Evolutionary conservation across 2,797 vertebrate species (phyloP), one percentile per base, ranked within the genome.

Genomic region (Crenichthys baileyi): DNA sequence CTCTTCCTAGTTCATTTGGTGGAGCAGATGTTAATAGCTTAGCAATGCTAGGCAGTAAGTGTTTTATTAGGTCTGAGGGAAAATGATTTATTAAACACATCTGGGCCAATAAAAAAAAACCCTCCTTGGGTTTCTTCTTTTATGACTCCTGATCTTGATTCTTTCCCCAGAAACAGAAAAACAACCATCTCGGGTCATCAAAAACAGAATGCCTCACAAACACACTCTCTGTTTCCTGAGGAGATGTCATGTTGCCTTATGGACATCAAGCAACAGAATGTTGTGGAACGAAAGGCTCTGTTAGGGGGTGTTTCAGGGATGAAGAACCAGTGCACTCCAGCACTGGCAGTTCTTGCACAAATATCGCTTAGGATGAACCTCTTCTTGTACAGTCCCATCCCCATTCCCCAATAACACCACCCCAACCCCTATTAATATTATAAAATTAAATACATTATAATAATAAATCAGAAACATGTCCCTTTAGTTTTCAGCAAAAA

Each of bases 81-180:
- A 88, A 92, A 91, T 91, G 81, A 93, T 94, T 93, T 90, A 94
- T 93, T 90, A 83, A 91, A 85, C 89, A 91, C 94, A 94, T 94
- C 91, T 91, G 92, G 89, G 85, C 75, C 79, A 80, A 85, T 93
- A 92, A 92, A 94, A 87, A 87, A 73, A 90, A 72, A 63, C 24
- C 44, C 87, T 91, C 87, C 78, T 75, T 79, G 81, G 85, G 83
- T 85, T 84, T 76, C 46, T 81, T 84, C 81, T 80, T 90, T 88
- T 82, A 88, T 68, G 84, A 74, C 73, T 83, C 82, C 77, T 67
- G 7, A 26, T 61, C 65, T 79, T 70, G 68, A 80, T 41, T 78
- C 74, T n/a, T 79, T 76, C 76, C 81, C 9, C 68, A 22, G 48
- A 68, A 60, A 76, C 58, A 48, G 73, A 77, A 82, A 79, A 73